Evolutionary conservation across 2,797 vertebrate species (phyloP).

Genomic region (Eupleurogrammus muticus): DNA sequence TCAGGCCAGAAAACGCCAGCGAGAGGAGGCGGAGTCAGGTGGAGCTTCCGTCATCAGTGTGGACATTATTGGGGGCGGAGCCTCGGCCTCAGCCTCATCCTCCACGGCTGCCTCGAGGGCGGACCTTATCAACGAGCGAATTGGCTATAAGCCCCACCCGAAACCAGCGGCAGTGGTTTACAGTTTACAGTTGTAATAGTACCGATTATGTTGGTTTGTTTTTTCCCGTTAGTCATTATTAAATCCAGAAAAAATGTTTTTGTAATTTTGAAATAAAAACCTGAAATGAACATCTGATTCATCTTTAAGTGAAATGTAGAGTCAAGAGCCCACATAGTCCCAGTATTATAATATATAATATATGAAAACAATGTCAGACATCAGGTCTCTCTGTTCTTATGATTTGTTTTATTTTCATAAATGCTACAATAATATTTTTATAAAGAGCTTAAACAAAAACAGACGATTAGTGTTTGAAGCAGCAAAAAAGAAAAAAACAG

Average conservation of each 20-base stretch:
- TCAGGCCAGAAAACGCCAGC: slow-evolving; percentile 92
- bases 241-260: no score
- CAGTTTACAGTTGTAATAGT: slow-evolving; percentile 91
- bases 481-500: slow-evolving; percentile 9
- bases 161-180: slow-evolving; percentile 92
- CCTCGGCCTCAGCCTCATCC: slow-evolving; percentile 49
- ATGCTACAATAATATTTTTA: slow-evolving; percentile 55
- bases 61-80: slow-evolving; percentile 74
- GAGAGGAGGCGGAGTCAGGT: slow-evolving; percentile 89
- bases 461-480: slow-evolving; percentile 50
- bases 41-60: slow-evolving; percentile 74
- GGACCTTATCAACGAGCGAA: slow-evolving; percentile 94
- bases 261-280: not conserved
- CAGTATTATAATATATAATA: no score
- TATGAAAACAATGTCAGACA: no score
- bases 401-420: slow-evolving; percentile 68
- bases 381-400: not conserved
- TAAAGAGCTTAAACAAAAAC: slow-evolving; percentile 55
- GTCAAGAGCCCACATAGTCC: no score
- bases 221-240: not conserved
- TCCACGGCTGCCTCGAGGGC: slow-evolving; percentile 75
- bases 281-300: not conserved
- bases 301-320: no score
- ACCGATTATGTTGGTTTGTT: not conserved
- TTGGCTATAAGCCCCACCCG: slow-evolving; percentile 95